A percentile compares a stretch with the other conserved stretches of the same genome.
Conservation (phyloP, 1,140 invertebrate species). For the Hetaerina americana region DNA sequence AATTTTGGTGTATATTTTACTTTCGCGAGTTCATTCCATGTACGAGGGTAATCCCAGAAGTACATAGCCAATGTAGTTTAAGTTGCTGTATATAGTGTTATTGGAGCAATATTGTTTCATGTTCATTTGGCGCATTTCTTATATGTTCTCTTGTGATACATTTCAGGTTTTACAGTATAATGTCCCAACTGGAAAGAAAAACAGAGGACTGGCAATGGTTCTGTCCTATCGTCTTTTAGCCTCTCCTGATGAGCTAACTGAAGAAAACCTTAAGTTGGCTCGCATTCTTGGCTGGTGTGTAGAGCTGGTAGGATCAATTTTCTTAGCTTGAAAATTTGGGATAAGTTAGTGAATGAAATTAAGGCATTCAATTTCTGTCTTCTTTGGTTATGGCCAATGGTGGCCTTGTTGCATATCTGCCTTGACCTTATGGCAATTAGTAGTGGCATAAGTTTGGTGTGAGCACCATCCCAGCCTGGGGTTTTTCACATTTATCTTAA, state of each 20-base stretch:
- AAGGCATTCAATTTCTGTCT: too few relatives aligned
- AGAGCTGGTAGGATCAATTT: conserved; percentile 62
- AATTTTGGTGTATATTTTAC: too few relatives aligned
- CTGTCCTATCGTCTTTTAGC: conserved; percentile 62
- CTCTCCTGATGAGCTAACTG: conserved; percentile 39
- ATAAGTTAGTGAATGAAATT: conserved; percentile 2
- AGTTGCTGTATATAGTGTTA: too few relatives aligned
- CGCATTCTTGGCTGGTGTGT: conserved; percentile 87
- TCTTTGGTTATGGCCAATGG: too few relatives aligned
- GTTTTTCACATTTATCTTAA: background rate
- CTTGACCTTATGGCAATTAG: too few relatives aligned
- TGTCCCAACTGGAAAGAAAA: conserved; percentile 63
- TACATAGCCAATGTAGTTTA: too few relatives aligned
- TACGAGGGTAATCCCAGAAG: too few relatives aligned
- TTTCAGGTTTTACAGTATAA: conserved; percentile 63
- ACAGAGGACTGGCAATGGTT: conserved; percentile 66
- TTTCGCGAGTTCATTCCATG: too few relatives aligned
- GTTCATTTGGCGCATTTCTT: too few relatives aligned
- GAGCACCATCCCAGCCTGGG: background rate
- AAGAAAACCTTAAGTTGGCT: conserved; percentile 64
- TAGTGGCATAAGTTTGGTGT: background rate
- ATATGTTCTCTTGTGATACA: too few relatives aligned
- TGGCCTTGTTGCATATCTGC: too few relatives aligned
- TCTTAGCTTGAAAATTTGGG: background rate
- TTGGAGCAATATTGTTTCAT: too few relatives aligned